A percentile compares a stretch with the other conserved stretches of the same genome.
Evolutionary conservation across 2,113 vertebrate species (phyloP).

Genomic region (Dromaius novaehollandiae): DNA sequence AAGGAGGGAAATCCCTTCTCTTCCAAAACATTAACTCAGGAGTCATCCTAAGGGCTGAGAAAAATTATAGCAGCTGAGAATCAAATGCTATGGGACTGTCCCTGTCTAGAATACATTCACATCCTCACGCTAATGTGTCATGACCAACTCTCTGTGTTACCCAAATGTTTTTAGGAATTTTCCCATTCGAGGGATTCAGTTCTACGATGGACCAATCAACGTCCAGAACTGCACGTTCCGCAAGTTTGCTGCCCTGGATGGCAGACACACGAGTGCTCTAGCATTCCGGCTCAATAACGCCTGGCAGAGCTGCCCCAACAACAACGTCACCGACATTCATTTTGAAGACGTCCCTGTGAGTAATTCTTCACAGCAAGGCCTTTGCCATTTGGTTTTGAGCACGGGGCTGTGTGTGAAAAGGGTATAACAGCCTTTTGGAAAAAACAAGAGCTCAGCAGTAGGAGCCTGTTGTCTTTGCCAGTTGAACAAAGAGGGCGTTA

Average conservation of each 20-base stretch:
- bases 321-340: slow-evolving; percentile 85
- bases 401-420: not conserved
- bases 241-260: slow-evolving; percentile 88
- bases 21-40: not conserved
- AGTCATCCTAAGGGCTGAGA: not conserved
- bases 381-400: not conserved
- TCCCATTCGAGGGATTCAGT: slow-evolving; percentile 94
- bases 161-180: slow-evolving; percentile 82
- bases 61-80: not conserved
- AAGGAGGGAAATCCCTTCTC: slow-evolving; percentile 9
- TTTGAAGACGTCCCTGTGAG: slow-evolving; percentile 94
- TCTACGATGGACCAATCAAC: slow-evolving; percentile 94
- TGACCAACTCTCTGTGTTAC: not conserved
- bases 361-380: not conserved
- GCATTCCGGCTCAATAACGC: slow-evolving; percentile 98
- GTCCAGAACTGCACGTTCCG: slow-evolving; percentile 96
- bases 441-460: rapidly evolving
- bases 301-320: slow-evolving; percentile 98
- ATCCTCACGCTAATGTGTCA: not conserved
- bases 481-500: rapidly evolving
- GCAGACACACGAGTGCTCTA: slow-evolving; percentile 93
- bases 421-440: not conserved
- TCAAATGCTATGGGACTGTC: not conserved
- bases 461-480: rapidly evolving
- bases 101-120: not conserved